phyloP scores from a whole-genome alignment of 2,797 vertebrate genomes.

The Petrocephalus sullivani region DNA sequence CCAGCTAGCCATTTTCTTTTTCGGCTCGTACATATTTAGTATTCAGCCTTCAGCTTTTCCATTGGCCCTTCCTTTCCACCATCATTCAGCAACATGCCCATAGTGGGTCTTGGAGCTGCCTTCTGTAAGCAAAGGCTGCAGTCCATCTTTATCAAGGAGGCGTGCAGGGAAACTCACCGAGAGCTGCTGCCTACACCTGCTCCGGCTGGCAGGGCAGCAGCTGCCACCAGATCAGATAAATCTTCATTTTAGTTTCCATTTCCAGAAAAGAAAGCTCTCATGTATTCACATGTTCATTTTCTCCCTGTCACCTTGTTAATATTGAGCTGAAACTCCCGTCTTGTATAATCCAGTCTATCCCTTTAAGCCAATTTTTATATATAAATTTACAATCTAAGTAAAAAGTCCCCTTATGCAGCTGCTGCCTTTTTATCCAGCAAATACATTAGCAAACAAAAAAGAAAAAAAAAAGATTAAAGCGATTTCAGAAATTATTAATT shows the following conservation, averaged over 20 bases:
- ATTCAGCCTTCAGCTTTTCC: neutral
- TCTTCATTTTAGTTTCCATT: slow-evolving; percentile 16
- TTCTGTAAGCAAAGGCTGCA: neutral
- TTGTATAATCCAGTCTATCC: neutral
- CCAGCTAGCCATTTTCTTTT: neutral
- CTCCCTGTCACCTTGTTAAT: neutral
- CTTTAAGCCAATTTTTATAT: slow-evolving; percentile 4
- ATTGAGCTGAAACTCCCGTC: neutral
- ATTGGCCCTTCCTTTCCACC: neutral
- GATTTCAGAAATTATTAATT: neutral
- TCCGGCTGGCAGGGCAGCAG: slow-evolving; percentile 3
- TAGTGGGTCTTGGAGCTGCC: neutral
- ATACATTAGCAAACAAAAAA: neutral
- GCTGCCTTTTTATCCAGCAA: neutral
- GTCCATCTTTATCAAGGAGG: slow-evolving; percentile 14
- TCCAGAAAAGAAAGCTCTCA: neutral
- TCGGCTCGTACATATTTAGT: neutral
- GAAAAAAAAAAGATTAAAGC: neutral
- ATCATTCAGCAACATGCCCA: neutral
- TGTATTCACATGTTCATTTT: neutral
- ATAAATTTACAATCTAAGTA: neutral
- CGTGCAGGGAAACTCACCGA: neutral
- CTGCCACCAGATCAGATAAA: neutral
- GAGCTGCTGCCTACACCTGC: neutral
- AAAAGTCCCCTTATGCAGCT: neutral